Conservation (phyloP, 1,140 invertebrate genomes). For the Drosophila azteca region DNA sequence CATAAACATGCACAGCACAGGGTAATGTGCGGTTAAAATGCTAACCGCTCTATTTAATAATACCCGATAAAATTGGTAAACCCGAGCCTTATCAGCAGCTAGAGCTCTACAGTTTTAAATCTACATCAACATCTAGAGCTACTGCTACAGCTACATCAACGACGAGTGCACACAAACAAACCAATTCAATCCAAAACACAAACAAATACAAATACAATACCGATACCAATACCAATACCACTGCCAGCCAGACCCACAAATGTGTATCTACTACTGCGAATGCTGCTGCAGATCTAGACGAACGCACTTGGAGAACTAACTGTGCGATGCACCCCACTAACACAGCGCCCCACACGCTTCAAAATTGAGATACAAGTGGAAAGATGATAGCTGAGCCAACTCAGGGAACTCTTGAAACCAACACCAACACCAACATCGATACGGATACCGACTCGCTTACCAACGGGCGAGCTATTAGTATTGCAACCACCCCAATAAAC, state of each 20-base stretch:
- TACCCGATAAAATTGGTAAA: constrained; percentile 32
- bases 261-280: constrained; percentile 24
- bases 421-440: constrained; percentile 22
- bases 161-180: no score
- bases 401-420: constrained; percentile 44
- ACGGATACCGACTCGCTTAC: no score
- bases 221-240: constrained; percentile 1
- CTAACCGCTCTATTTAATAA: constrained; percentile 20
- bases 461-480: not conserved
- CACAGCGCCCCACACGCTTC: constrained; percentile 7
- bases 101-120: no score
- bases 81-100: constrained; percentile 20
- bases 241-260: constrained; percentile 16
- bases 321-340: constrained; percentile 3
- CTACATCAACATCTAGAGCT: no score
- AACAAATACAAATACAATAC: no score
- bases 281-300: constrained; percentile 31
- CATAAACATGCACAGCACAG: constrained; percentile 14
- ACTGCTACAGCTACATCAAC: no score
- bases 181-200: no score
- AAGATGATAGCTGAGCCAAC: constrained; percentile 58
- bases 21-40: constrained; percentile 6
- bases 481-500: constrained; percentile 39
- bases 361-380: constrained; percentile 28
- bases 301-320: constrained; percentile 15